Percentiles rank a stretch among this genome's conserved stretches.
phyloP scores from a whole-genome alignment of 2,888 invertebrate genomes.

The Nasonia oneida region DNA sequence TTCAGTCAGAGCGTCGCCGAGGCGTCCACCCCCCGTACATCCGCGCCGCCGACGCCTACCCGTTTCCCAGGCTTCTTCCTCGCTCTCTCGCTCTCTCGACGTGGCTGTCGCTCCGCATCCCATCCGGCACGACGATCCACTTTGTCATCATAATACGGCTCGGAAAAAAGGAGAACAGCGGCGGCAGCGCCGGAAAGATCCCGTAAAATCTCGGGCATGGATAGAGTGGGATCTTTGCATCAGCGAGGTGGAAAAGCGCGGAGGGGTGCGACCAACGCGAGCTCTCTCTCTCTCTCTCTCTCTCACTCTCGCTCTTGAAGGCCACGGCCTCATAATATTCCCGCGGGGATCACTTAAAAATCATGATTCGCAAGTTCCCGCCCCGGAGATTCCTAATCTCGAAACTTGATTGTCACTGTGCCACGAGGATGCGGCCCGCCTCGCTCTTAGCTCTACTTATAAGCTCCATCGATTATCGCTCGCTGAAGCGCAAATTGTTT shows the following conservation, averaged over 20 bases:
- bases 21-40: constrained; percentile 51
- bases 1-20: constrained; percentile 60
- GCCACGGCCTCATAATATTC: constrained; percentile 19
- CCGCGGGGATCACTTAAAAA: constrained; percentile 68
- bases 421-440: not conserved
- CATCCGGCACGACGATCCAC: constrained; percentile 67
- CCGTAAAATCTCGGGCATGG: constrained; percentile 59
- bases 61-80: constrained; percentile 46
- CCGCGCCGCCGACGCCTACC: constrained; percentile 39
- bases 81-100: not conserved
- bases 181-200: constrained; percentile 31
- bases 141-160: constrained; percentile 70
- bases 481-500: constrained; percentile 31
- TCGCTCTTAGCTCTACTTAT: not conserved
- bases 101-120: not conserved
- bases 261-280: not conserved
- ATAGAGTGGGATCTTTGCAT: constrained; percentile 36
- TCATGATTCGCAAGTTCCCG: constrained; percentile 67
- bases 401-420: constrained; percentile 27
- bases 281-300: not conserved
- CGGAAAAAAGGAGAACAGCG: constrained; percentile 42
- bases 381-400: constrained; percentile 40
- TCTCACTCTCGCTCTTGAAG: not conserved
- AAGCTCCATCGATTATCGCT: constrained; percentile 11
- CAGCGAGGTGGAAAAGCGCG: constrained; percentile 28